These are phyloP conservation scores for Andricus quercusramuli DNA, from an alignment of 2,888 invertebrate species.

Conservation along the genomic window DNA sequence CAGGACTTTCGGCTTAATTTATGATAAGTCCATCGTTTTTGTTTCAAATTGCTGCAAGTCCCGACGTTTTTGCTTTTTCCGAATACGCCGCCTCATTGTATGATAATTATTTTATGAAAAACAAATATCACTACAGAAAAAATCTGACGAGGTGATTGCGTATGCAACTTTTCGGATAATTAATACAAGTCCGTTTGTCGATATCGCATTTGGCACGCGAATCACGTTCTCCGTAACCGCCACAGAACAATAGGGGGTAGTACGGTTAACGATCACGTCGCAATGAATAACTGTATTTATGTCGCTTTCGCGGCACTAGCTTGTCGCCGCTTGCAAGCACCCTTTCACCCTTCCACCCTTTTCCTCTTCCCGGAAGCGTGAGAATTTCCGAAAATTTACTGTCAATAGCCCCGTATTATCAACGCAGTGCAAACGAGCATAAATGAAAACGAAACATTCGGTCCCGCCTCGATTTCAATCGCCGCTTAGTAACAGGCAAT, in stretches of 20 bases:
- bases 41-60: no score
- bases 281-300: conserved; percentile 46
- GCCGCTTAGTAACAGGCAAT: conserved; percentile 16
- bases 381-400: conserved; percentile 22
- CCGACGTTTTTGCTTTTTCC: no score
- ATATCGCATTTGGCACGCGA: conserved; percentile 51
- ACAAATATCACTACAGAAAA: no score
- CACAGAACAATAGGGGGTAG: conserved; percentile 40
- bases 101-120: no score
- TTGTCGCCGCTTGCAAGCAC: conserved; percentile 40
- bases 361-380: neutral
- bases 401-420: conserved; percentile 12
- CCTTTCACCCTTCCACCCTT: neutral
- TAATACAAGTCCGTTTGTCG: conserved; percentile 59
- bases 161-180: conserved; percentile 53
- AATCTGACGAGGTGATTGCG: neutral
- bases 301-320: conserved; percentile 44
- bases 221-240: conserved; percentile 53
- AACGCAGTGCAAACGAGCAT: conserved; percentile 18
- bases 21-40: no score
- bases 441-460: conserved; percentile 25
- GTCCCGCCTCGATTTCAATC: conserved; percentile 14
- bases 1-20: no score
- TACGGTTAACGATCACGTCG: conserved; percentile 46
- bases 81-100: no score